Evolutionary conservation across 2,797 vertebrate genomes (phyloP), one percentile per base, ranked within the genome.

Genomic region (Bovichtus diacanthus): DNA sequence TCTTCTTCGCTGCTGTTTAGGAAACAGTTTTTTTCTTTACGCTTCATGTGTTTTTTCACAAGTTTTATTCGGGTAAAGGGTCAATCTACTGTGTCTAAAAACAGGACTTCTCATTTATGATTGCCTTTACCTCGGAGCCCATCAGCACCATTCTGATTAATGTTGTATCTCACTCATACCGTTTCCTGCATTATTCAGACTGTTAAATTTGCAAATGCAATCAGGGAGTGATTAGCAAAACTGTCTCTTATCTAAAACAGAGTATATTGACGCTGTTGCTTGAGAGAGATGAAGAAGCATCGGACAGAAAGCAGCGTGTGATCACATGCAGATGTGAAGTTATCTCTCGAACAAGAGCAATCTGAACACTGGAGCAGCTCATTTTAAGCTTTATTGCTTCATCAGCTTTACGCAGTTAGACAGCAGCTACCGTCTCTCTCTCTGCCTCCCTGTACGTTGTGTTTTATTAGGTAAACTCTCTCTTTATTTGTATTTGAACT

Each of bases 331-430:
- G 67, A 38, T 59, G 41, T 27, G 16, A 39, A 31, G 23, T 34
- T 34, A 53, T 23, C 25, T 51, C 53, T 71, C 25, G 53, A 38
- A 49, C 12, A 58, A 31, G 19, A 41, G 10, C 15, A 25, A 38
- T 63, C 49, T 46, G 50, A 53, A 53, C 47, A 25, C 25, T 12
- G 68, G 15, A 62, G 56, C 2, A 21, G 53, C 27, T 44, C 47
- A 62, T 54, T 60, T 36, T 36, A n/a, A 36, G 23, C 39, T 58
- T 54, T 8, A 49, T 39, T 16, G 29, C 65, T 44, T 59, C 59
- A 74, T 67, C 63, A 59, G 46, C 25, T 59, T 59, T 66, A 29
- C 36, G 65, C 31, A 53, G 49, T 66, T 29, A 5, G 29, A 60
- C 36, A 21, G 29, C 49, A 41, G 39, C 39, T 15, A 13, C 11